Base-by-base conservation (phyloP, 2,113 vertebrate species). In the Lophura nycthemera region DNA sequence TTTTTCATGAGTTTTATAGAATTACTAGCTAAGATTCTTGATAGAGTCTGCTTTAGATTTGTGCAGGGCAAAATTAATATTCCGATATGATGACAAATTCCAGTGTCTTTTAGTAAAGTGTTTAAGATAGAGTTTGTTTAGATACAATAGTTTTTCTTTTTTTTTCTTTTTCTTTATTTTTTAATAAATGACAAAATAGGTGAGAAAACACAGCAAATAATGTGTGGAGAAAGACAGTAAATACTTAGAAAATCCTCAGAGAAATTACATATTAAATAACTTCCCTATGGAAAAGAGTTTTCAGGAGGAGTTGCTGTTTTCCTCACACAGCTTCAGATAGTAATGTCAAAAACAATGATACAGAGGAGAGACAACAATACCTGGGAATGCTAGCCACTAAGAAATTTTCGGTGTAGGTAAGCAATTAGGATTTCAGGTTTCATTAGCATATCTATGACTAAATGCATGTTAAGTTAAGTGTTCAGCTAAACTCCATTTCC, bases 171-270 rank as follows among this genome's bases (percentile, higher is more conserved):
- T 16, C 22, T 48, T 25, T 50, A 54, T 50, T 50, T 54, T 77
- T 85, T 86, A 5, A 56, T 3, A 8, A n/a, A 40, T 29, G 5
- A 43, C 13, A 74, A 90, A 88, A 76, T 6, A 42, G 2, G 4
- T 80, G 22, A 73, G 10, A 56, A 88, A 85, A 64, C 0, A 0
- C 80, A 48, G 30, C 14, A 81, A 77, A 60, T n/a, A 47, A 20
- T 11, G 0, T 18, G 1, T 47, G 1, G 36, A 45, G 50, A 32
- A 72, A 56, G 48, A 19, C 1, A 42, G 3, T 2, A 52, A 69
- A 1, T 20, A 0, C 10, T 71, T 17, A 60, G 50, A 29, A 83
- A 83, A 95, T n/a, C 8, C 7, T 75, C 11, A 57, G 25, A 74
- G 3, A 92, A 78, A 77, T 32, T 54, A 3, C 7, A 14, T 38